Evolutionary conservation across 2,113 vertebrate genomes (phyloP).

Genomic region (Arizona elegans): DNA sequence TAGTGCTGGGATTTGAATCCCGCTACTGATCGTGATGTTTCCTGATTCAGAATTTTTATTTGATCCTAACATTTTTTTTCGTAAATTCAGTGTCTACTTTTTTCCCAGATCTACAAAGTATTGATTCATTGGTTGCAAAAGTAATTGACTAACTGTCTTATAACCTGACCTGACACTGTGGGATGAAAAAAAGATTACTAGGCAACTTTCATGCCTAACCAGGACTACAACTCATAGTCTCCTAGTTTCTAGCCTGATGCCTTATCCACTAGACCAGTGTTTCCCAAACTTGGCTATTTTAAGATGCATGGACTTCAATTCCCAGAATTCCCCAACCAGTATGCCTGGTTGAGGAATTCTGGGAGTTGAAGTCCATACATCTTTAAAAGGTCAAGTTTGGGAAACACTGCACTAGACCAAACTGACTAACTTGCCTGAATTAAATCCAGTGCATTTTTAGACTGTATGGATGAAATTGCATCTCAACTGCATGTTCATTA

Average conservation of each 20-base stretch:
- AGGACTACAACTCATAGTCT: not conserved
- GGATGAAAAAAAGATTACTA: not conserved
- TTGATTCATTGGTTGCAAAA: not conserved
- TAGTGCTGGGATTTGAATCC: no score
- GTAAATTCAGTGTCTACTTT: not conserved
- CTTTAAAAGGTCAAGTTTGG: no score
- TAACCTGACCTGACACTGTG: not conserved
- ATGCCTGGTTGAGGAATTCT: no score
- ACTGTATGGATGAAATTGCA: not conserved
- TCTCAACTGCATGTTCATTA: not conserved
- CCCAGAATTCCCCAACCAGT: no score
- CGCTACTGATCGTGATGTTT: no score
- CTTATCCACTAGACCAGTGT: not conserved
- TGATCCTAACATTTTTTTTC: not conserved
- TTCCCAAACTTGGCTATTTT: no score
- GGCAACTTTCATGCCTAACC: not conserved
- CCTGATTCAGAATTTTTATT: not conserved
- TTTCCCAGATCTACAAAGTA: not conserved
- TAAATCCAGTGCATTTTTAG: not conserved
- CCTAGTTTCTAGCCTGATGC: not conserved
- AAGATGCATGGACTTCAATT: no score
- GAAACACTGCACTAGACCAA: no score
- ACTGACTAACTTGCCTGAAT: not conserved
- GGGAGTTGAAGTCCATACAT: no score
- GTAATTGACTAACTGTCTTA: not conserved